Percentiles rank a stretch among this genome's conserved stretches.
These are phyloP conservation scores for Patagioenas fasciata DNA, from an alignment of 2,113 vertebrate species.

Conservation along the genomic window DNA sequence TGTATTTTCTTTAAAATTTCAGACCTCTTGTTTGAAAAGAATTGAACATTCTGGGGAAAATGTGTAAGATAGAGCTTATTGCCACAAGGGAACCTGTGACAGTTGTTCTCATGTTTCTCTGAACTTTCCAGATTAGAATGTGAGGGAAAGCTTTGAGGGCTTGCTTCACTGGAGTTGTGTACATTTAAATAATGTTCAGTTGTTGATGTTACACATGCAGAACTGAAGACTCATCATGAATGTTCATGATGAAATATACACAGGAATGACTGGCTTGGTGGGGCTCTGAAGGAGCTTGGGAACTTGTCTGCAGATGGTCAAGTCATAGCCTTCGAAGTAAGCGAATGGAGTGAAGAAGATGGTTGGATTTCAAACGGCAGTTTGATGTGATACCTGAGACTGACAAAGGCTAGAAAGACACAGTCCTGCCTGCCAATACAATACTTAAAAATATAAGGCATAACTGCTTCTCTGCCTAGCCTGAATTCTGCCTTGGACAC, in stretches of 20 bases:
- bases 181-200: not conserved
- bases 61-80: not conserved
- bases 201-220: not conserved
- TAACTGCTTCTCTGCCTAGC: not conserved
- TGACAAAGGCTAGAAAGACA: not conserved
- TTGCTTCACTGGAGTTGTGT: not conserved
- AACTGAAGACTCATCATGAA: not conserved
- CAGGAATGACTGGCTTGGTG: not conserved
- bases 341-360: not conserved
- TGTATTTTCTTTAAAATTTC: slow-evolving; percentile 2
- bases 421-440: not conserved
- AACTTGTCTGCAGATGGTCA: accelerated
- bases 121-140: not conserved
- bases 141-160: not conserved
- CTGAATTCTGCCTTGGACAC: not conserved
- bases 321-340: not conserved
- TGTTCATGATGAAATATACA: not conserved
- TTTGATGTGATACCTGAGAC: not conserved
- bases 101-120: not conserved
- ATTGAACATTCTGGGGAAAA: not conserved
- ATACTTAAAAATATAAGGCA: not conserved
- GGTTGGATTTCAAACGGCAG: not conserved
- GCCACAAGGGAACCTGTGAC: not conserved
- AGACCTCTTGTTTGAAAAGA: not conserved
- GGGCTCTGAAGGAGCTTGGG: not conserved